phyloP scores from a whole-genome alignment of 2,888 invertebrate genomes.

The Metellina segmentata region DNA sequence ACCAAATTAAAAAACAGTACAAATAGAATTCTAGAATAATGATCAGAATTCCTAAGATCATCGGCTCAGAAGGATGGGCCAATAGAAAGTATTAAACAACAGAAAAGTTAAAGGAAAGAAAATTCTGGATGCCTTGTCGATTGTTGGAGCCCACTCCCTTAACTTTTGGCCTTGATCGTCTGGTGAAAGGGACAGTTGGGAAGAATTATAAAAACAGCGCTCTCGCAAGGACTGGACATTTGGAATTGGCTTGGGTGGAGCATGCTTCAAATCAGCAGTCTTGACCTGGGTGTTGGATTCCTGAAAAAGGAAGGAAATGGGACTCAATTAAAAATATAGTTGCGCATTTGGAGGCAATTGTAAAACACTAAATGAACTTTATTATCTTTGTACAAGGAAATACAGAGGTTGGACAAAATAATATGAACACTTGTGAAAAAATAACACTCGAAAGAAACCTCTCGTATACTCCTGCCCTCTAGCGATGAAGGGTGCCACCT shows the following conservation, averaged over 20 bases:
- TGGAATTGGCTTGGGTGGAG: not conserved
- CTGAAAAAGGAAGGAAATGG: conserved; percentile 8
- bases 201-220: conserved; percentile 32
- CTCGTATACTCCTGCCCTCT: no score
- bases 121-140: conserved; percentile 49
- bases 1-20: no score
- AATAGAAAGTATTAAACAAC: conserved; percentile 60
- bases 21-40: not conserved
- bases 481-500: no score
- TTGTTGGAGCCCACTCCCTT: conserved; percentile 33
- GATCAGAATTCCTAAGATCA: not conserved
- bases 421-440: no score
- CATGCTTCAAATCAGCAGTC: not conserved
- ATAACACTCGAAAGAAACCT: no score
- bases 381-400: not conserved
- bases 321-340: not conserved
- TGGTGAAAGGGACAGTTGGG: not conserved
- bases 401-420: not conserved
- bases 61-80: conserved; percentile 49
- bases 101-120: conserved; percentile 52
- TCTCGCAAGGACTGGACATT: conserved; percentile 14
- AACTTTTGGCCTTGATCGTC: not conserved
- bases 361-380: not conserved
- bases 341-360: not conserved
- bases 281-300: conserved; percentile 13